These are phyloP conservation scores for Myrmecophaga tridactyla DNA, from an alignment of 2,113 vertebrate species.

Conservation along the genomic window DNA sequence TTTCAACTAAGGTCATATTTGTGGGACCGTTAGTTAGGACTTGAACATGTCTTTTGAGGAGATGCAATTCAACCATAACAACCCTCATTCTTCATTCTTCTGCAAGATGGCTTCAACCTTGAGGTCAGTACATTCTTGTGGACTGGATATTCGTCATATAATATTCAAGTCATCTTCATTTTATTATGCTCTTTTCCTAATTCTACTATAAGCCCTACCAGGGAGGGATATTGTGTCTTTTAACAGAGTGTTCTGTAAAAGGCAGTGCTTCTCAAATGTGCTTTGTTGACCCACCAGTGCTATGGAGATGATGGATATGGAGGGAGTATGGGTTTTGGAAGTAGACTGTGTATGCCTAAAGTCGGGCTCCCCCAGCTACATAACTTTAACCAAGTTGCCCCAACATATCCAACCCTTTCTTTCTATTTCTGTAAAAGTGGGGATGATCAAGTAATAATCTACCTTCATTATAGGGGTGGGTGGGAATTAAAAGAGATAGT, in stretches of 20 bases:
- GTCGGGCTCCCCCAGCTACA: background rate
- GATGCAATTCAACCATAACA: no score
- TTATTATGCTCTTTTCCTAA: background rate
- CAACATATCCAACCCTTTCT: background rate
- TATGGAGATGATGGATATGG: accelerated
- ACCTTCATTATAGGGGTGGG: background rate
- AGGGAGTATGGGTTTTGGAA: background rate
- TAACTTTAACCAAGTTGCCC: no score
- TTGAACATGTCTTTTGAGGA: no score
- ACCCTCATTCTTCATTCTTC: background rate
- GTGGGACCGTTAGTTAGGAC: no score
- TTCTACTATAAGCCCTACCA: background rate
- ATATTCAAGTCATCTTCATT: background rate
- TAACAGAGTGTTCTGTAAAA: background rate
- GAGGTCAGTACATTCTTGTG: background rate
- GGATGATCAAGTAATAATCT: background rate
- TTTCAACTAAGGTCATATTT: no score
- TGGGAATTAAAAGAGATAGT: background rate
- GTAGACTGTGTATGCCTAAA: background rate
- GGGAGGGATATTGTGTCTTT: background rate
- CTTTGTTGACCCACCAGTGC: background rate
- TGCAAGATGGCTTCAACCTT: background rate
- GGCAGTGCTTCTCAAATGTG: background rate
- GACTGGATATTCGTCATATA: accelerated
- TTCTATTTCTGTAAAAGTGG: background rate